Evolutionary conservation across 1,140 invertebrate species (phyloP).

Genomic region (Penaeus chinensis): DNA sequence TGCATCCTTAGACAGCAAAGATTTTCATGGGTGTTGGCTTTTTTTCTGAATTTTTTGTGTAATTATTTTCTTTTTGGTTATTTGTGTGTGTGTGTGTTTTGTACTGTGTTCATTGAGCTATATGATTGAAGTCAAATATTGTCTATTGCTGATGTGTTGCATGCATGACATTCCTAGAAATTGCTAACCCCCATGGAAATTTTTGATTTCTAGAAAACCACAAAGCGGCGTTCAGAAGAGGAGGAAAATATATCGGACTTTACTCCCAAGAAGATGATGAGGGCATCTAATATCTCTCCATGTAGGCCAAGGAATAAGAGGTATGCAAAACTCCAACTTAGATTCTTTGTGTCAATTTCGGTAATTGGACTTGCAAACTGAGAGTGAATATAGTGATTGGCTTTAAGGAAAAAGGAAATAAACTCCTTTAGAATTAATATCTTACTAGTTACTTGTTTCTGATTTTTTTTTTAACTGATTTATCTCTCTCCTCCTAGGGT

Average conservation of each 20-base stretch:
- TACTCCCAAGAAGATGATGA: slow-evolving; percentile 61
- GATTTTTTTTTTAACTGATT: not conserved
- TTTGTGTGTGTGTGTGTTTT: not conserved
- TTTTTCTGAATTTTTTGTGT: slow-evolving; percentile 1
- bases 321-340: not conserved
- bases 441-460: not conserved
- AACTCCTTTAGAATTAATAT: too few relatives aligned
- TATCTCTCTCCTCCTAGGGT: slow-evolving; percentile 36
- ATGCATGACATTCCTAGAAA: not conserved
- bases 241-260: slow-evolving; percentile 59
- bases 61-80: not conserved
- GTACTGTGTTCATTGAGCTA: not conserved
- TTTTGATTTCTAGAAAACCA: slow-evolving; percentile 62
- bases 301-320: slow-evolving; percentile 61
- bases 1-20: slow-evolving; percentile 28
- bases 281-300: slow-evolving; percentile 57
- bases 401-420: too few relatives aligned
- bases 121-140: not conserved
- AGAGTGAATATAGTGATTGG: too few relatives aligned
- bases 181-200: slow-evolving; percentile 60
- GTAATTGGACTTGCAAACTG: too few relatives aligned
- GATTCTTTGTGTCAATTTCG: not conserved
- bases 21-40: slow-evolving; percentile 54
- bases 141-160: not conserved
- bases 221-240: slow-evolving; percentile 61